Percentiles rank a stretch among this genome's conserved stretches.
Conservation (phyloP, 2,888 invertebrate genomes). For the Timema cristinae region DNA sequence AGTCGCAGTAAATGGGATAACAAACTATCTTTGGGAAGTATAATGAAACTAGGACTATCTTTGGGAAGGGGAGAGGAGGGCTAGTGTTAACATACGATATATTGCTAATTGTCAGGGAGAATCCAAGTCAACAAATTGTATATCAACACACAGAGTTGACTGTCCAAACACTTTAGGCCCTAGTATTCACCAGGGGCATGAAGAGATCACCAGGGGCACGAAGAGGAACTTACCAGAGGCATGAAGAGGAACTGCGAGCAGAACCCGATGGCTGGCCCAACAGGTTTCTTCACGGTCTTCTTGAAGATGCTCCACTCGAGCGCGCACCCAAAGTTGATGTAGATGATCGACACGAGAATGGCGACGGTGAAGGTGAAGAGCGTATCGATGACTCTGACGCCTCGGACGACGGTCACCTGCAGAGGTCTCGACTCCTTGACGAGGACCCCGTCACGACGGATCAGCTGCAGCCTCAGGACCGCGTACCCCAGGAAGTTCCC, state of each 20-base stretch:
- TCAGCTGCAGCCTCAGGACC: constrained; percentile 19
- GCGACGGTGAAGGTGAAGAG: constrained; percentile 73
- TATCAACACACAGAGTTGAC: too few species aligned
- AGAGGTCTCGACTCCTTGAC: constrained; percentile 41
- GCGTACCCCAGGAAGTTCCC: constrained; percentile 40
- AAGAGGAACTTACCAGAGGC: constrained; percentile 65
- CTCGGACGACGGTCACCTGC: constrained; percentile 56
- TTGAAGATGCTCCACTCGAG: constrained; percentile 69
- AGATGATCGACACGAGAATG: constrained; percentile 71
- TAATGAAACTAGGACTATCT: too few species aligned
- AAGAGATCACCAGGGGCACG: constrained; percentile 44
- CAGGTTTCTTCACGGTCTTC: constrained; percentile 62
- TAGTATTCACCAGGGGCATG: constrained; percentile 59
- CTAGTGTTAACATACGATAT: too few species aligned
- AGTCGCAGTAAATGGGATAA: too few species aligned
- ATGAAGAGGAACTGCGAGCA: constrained; percentile 75
- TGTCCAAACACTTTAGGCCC: too few species aligned
- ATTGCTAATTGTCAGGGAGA: too few species aligned
- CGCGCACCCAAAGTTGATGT: constrained; percentile 89
- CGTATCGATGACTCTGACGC: constrained; percentile 62
- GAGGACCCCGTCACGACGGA: constrained; percentile 4
- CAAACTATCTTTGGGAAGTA: too few species aligned
- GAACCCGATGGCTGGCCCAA: constrained; percentile 76
- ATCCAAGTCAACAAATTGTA: too few species aligned
- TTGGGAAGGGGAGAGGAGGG: too few species aligned